Base-by-base conservation (phyloP, 2,888 invertebrate species). In the Therioaphis trifolii region DNA sequence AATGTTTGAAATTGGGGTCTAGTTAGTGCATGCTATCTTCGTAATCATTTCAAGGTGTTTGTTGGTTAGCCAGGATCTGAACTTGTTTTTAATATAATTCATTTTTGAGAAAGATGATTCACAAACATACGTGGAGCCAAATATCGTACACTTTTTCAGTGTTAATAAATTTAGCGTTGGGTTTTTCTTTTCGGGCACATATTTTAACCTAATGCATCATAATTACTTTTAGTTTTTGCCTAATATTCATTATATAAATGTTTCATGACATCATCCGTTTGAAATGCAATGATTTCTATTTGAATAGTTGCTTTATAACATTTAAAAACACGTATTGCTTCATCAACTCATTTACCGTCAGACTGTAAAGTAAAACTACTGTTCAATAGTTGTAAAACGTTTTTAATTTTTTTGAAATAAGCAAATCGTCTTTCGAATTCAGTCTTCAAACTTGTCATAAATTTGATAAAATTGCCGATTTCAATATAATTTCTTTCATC, bases 341-440 rank as follows among this genome's bases (percentile, higher is more conserved):
- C 66, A n/a, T 66, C 35, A 66, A 66, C 35, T 35, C 66, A 66
- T 66, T 35, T n/a, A 18, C 35, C n/a, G n/a, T n/a, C n/a, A n/a
- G n/a, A n/a, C n/a, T n/a, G 35, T 35, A 14, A 66, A 66, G 35
- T 66, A 66, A 66, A 35, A 66, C 66, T 35, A 66, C 66, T 35
- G 66, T 35, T 66, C 55, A n/a, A n/a, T n/a, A n/a, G n/a, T n/a
- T n/a, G n/a, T n/a, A n/a, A n/a, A n/a, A n/a, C n/a, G n/a, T n/a
- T 9, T 66, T 15, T 18, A 35, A 68, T 11, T 2, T 68, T 40
- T 68, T 27, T 68, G 61, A 68, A 21, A 68, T 68, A 9, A 11
- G 68, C n/a, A 40, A 68, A 68, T 21, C 43, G 68, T 68, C n/a
- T 68, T 43, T 68, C 68, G 43, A 68, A 68, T 68, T 68, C 68